A percentile compares a stretch with the other conserved stretches of the same genome.
Conservation (phyloP, 2,797 vertebrate species). For the Gambelia wislizenii region DNA sequence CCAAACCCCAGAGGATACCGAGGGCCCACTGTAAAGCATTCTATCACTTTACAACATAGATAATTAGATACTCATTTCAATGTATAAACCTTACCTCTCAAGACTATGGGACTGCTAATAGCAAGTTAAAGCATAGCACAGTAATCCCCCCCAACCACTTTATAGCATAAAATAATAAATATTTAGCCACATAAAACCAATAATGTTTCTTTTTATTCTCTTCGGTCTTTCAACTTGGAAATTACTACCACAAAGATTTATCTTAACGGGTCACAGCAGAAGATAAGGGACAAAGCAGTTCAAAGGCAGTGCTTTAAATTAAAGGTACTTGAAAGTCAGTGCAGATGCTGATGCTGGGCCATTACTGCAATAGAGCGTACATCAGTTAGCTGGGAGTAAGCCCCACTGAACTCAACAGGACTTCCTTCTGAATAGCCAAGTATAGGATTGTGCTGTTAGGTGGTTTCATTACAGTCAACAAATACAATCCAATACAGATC, state of each 20-base stretch:
- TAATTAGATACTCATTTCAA: conserved; percentile 4
- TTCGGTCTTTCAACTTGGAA: background rate
- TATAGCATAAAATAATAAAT: background rate
- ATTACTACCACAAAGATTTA: background rate
- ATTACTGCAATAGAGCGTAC: background rate
- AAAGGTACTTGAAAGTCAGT: background rate
- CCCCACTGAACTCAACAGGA: background rate
- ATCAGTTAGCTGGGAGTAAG: background rate
- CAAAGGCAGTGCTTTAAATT: background rate
- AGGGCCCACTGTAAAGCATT: too few species aligned
- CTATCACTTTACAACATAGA: background rate
- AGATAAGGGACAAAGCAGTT: background rate
- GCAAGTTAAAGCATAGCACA: background rate
- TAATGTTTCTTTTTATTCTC: background rate
- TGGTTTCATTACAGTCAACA: conserved; percentile 38
- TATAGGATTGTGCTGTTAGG: background rate
- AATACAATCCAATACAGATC: background rate
- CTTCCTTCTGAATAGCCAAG: background rate
- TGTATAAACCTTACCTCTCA: background rate
- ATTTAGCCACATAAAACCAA: background rate
- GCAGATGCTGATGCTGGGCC: background rate
- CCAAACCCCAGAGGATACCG: too few species aligned
- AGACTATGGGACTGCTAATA: background rate
- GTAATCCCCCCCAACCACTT: background rate
- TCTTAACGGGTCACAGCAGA: background rate